Base-by-base conservation (phyloP, 2,797 vertebrate species). In the Poeciliopsis paucimaculata region DNA sequence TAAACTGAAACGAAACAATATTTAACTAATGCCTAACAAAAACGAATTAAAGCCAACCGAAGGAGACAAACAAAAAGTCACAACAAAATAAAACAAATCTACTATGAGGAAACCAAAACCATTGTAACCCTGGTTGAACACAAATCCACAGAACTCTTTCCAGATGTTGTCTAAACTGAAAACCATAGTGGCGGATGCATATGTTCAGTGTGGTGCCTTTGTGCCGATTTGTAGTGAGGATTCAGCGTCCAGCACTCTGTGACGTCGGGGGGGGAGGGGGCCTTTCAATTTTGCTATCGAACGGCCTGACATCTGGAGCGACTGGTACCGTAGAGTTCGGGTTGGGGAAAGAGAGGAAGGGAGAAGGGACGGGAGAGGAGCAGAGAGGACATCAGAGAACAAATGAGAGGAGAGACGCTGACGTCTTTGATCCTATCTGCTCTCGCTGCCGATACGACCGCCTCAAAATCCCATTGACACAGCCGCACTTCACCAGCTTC, bases 401-500 rank as follows among this genome's bases (percentile, higher is more conserved):
- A 90, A 89, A 93, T 77, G 84, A 91, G 88, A 89, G 80, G 89
- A 90, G 90, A 86, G 90, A 93, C 91, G 80, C 46, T 94, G 91
- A 94, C 87, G 93, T 93, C 79, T 81, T 88, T 85, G 94, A 95
- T 95, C 89, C 86, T 94, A 95, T 95, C 94, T 74, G 89, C 72
- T 84, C 87, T 83, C 5, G 43, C 28, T 93, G 91, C 92, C 90
- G 91, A 94, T 93, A 91, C 92, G 91, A 93, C 93, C 88, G 90
- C 91, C 87, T 83, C 84, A 73, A 89, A 53, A 85, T 87, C 84
- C 79, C 88, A 87, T 90, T 89, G 90, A 94, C 89, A 82, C 85
- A 86, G 90, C 89, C 77, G 84, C 89, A 80, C 81, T 86, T 88
- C 87, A 82, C 70, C n/a, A 26, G 84, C 64, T 77, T 82, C 86